Evolutionary conservation across 2,113 vertebrate species (phyloP).

Genomic region (Syrmaticus mikado): DNA sequence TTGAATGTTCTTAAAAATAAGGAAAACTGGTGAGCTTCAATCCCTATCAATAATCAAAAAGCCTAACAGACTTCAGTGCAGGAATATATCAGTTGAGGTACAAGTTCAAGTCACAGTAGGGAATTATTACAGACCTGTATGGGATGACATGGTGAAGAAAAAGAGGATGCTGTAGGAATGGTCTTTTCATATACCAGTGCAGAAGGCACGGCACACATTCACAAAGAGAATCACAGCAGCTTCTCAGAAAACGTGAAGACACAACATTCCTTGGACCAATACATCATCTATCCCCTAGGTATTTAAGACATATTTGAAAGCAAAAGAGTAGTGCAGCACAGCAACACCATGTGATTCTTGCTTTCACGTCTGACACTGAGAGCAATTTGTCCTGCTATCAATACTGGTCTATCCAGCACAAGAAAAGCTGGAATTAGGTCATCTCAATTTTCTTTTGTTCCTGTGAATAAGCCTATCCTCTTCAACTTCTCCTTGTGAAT

Average conservation of each 20-base stretch:
- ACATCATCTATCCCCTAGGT: not conserved
- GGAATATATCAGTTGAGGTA: not conserved
- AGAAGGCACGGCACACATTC: not conserved
- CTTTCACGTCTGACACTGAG: constrained; percentile 61
- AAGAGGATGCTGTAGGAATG: not conserved
- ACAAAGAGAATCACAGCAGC: not conserved
- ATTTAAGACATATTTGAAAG: not conserved
- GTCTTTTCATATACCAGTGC: not conserved
- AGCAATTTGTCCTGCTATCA: constrained; percentile 76
- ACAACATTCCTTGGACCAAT: not conserved
- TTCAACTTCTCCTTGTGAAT: constrained; percentile 65
- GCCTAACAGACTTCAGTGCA: not conserved
- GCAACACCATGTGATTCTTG: constrained; percentile 33
- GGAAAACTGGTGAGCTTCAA: not conserved
- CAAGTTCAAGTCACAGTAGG: not conserved
- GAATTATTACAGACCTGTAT: not conserved
- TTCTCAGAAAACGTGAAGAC: not conserved
- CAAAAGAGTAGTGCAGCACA: not conserved
- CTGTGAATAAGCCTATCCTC: constrained; percentile 43
- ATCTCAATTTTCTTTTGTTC: constrained; percentile 78
- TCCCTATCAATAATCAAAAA: not conserved
- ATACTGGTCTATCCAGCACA: constrained; percentile 65
- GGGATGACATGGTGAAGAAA: not conserved
- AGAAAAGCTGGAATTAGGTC: constrained; percentile 79
- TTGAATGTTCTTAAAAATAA: not conserved